These are phyloP conservation scores for Adineta ricciae DNA, from an alignment of 2,888 invertebrate genomes.

Conservation along the genomic window DNA sequence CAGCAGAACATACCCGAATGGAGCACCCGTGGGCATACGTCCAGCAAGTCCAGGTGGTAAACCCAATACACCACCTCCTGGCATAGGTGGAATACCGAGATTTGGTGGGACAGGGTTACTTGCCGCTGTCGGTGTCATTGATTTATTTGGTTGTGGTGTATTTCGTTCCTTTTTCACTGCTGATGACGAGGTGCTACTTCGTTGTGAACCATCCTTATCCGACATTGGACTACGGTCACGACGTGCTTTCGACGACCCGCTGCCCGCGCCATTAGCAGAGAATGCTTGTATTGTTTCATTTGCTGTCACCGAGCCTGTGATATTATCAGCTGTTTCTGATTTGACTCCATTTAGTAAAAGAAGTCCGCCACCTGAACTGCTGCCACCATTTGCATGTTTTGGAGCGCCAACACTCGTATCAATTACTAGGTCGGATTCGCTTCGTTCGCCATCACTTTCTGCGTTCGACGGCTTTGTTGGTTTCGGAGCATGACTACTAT, in stretches of 20 bases:
- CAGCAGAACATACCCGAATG: neutral
- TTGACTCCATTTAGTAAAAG: neutral
- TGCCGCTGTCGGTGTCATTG: neutral
- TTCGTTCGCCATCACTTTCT: slow-evolving; percentile 9
- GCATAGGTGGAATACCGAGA: neutral
- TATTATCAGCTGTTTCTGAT: neutral
- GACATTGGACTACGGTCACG: slow-evolving; percentile 19
- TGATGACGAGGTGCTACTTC: neutral
- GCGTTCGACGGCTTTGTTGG: neutral
- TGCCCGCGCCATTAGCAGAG: neutral
- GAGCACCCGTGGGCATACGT: neutral
- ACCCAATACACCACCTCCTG: neutral
- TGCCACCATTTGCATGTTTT: neutral
- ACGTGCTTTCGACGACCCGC: neutral
- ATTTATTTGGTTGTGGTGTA: slow-evolving; percentile 6
- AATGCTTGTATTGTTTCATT: neutral
- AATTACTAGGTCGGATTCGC: neutral
- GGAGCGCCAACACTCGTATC: neutral
- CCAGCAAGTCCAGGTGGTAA: neutral
- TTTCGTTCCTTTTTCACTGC: neutral
- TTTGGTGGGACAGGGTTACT: neutral
- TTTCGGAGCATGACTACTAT: neutral
- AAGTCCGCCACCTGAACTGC: neutral
- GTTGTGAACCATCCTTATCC: slow-evolving; percentile 19
- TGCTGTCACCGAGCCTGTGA: neutral